Evolutionary conservation across 2,888 invertebrate species (phyloP).

Genomic region (Cenopis cana): DNA sequence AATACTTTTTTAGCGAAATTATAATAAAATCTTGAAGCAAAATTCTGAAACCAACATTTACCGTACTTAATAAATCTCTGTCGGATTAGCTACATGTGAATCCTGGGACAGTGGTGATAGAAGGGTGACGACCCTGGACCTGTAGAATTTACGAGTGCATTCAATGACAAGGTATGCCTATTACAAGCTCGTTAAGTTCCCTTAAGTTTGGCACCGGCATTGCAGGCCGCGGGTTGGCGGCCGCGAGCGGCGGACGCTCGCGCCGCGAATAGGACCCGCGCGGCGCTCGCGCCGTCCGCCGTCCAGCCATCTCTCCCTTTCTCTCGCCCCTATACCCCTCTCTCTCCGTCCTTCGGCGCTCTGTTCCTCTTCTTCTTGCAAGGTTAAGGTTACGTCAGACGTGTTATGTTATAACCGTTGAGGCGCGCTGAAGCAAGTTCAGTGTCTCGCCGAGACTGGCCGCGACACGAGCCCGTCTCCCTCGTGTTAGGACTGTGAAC

Average conservation of each 20-base stretch:
- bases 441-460: slow-evolving; percentile 84
- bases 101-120: not conserved
- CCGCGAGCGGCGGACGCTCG: slow-evolving; percentile 6
- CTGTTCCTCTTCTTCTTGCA: slow-evolving; percentile 85
- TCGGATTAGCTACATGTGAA: not conserved
- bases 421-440: slow-evolving; percentile 83
- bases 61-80: not conserved
- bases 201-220: not conserved
- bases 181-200: not conserved
- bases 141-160: not conserved
- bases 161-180: not conserved
- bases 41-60: too few species aligned
- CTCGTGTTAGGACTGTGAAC: slow-evolving; percentile 73
- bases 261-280: slow-evolving; percentile 48
- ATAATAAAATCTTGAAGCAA: not conserved
- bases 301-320: slow-evolving; percentile 77
- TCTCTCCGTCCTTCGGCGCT: slow-evolving; percentile 83
- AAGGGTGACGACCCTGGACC: not conserved
- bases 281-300: slow-evolving; percentile 55
- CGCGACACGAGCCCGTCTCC: slow-evolving; percentile 76
- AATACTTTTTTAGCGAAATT: not conserved
- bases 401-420: slow-evolving; percentile 86
- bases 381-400: slow-evolving; percentile 86
- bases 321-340: slow-evolving; percentile 80
- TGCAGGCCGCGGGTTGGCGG: not conserved